Base-by-base conservation (phyloP, 2,888 invertebrate species). In the Esperia sulphurella region DNA sequence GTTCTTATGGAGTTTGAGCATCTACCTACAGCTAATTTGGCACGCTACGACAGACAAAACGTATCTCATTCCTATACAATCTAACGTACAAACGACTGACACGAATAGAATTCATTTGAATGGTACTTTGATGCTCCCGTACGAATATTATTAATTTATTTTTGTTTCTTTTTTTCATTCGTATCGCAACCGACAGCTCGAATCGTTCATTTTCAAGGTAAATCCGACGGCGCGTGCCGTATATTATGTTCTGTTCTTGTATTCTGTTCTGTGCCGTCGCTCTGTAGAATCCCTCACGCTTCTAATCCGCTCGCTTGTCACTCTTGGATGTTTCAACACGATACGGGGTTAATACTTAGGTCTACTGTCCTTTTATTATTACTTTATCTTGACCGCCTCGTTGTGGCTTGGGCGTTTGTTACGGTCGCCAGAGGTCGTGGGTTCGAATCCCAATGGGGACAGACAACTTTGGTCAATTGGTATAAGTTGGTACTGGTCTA, bases 151-250 rank as follows among this genome's bases (percentile, higher is more conserved):
- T 41, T 53, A 66, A 72, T 68, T 75, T 75, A 72, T 60, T 59
- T 71, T 71, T 55, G 55, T 68, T 71, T 75, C 63, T n/a, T 69
- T 71, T 75, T 78, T 80, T 74, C 71, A 74, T 77, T 80, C 69
- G 75, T 83, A 79, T 85, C 71, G 86, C 87, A 75, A 84, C 85
- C 81, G 82, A 75, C 87, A 89, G 88, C 85, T 83, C 80, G 83
- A 82, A 83, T 83, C 86, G 79, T 86, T 81, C 83, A 75, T 77
- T 70, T 87, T 88, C 77, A 85, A 89, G 89, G 88, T 89, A 88
- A 87, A 73, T 75, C 68, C 65, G 65, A 59, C 63, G 69, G 63
- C 65, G 63, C 49, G 56, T 50, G 56, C 57, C 49, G 62, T 69
- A 63, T 55, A 57, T 60, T 57, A 57, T 68, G 63, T 54, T 61